Evolutionary conservation across 2,113 vertebrate genomes (phyloP).

Genomic region (Heptranchias perlo): DNA sequence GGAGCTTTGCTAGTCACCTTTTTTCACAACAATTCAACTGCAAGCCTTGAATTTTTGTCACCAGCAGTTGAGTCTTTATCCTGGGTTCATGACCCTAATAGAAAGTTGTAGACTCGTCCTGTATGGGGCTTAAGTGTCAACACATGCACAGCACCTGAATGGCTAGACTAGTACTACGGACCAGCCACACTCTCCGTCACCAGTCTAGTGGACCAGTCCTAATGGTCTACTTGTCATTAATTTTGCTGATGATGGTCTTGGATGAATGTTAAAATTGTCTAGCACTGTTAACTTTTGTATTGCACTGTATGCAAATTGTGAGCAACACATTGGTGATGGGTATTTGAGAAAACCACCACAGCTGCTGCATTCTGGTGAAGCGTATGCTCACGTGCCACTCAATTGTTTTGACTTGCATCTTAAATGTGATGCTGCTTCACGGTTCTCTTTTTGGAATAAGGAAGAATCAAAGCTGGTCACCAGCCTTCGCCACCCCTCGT

Average conservation of each 20-base stretch:
- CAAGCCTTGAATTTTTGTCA: background rate
- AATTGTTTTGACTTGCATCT: background rate
- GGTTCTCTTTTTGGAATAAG: background rate
- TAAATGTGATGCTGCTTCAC: background rate
- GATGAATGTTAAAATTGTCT: background rate
- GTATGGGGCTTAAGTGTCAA: background rate
- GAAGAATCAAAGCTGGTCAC: background rate
- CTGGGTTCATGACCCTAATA: background rate
- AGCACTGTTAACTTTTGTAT: slow-evolving; percentile 6
- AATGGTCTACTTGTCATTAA: background rate
- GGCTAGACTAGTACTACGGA: background rate
- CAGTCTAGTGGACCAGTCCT: background rate
- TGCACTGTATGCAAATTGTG: background rate
- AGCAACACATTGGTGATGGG: slow-evolving; percentile 10
- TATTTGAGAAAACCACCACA: background rate
- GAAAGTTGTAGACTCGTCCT: background rate
- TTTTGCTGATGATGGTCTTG: background rate
- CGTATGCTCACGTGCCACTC: background rate
- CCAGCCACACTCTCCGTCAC: background rate
- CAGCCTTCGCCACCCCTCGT: background rate
- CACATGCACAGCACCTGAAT: background rate
- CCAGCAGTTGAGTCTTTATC: background rate
- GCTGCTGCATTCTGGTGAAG: background rate
- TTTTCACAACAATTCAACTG: background rate
- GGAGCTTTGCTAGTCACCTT: background rate